Evolutionary conservation across 2,888 invertebrate species (phyloP), one percentile per base, ranked within the genome.

Genomic region (Achlya flavicornis): DNA sequence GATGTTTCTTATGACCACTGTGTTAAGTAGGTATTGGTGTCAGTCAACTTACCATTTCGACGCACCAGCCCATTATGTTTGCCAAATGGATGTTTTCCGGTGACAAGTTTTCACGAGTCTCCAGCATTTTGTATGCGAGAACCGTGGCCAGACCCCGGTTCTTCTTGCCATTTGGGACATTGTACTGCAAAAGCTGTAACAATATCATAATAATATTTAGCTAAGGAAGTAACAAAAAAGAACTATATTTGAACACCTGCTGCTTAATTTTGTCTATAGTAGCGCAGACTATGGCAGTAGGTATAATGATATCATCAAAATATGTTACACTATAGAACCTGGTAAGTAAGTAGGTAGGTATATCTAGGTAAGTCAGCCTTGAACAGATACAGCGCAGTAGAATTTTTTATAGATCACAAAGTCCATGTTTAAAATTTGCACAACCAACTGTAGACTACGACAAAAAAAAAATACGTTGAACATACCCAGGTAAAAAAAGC

Each of bases 51-150:
- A 99, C 98, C 96, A 98, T 95, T 95, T 99, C 99, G 5, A 97
- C 95, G 85, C 98, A 98, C 98, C 99, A 99, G 69, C 98, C 99
- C 86, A 99, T 94, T 76, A 98, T 96, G 73, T 97, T 96, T 0
- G 98, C 97, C 66, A 96, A 87, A 74, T 96, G 95, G 53, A 98
- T 88, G 77, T 97, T 97, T 73, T 97, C 97, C 0, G 96, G 95
- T 0, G 97, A 97, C 4, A 96, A 89, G 66, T 96, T 94, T n/a
- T 95, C 93, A 0, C 94, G 94, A 64, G 95, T 92, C 74, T 95
- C 96, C 67, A 98, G 84, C 89, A 96, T 95, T 83, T 96, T 97
- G 86, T 97, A 98, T 0, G 97, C 95, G 48, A 96, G 92, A 0
- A 97, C 96, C 0, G 96, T 95, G 0, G 96, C 94, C 46, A 97